These are phyloP conservation scores for Florisuga fusca DNA, from an alignment of 2,797 vertebrate species.

Conservation along the genomic window DNA sequence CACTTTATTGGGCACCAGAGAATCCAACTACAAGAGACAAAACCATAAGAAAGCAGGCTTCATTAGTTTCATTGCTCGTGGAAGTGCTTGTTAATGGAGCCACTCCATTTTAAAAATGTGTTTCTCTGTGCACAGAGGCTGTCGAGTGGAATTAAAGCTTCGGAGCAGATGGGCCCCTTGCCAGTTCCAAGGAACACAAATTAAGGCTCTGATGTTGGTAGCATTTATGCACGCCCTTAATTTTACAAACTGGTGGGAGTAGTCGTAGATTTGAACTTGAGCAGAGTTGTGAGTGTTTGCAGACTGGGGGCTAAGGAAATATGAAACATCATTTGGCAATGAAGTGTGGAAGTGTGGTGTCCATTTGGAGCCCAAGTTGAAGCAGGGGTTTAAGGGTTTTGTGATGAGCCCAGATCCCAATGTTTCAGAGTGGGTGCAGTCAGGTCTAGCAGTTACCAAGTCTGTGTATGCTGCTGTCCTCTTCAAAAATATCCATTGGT, in stretches of 20 bases:
- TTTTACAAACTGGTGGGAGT: constrained; percentile 53
- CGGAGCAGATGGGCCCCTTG: constrained; percentile 51
- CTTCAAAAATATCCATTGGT: not conserved
- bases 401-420: not conserved
- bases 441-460: not conserved
- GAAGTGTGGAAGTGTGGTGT: not conserved
- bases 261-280: not conserved
- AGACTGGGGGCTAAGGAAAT: not conserved
- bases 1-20: constrained; percentile 64
- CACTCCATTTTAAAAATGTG: constrained; percentile 60
- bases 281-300: not conserved
- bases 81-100: constrained; percentile 69
- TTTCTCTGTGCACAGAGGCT: constrained; percentile 39
- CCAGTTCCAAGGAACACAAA: constrained; percentile 63
- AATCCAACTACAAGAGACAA: constrained; percentile 27
- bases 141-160: constrained; percentile 63
- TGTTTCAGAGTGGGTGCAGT: not conserved
- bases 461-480: not conserved
- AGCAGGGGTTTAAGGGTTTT: not conserved
- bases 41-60: constrained; percentile 50
- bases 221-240: constrained; percentile 37
- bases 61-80: constrained; percentile 71
- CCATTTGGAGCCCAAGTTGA: not conserved
- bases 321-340: not conserved
- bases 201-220: constrained; percentile 52